phyloP scores from a whole-genome alignment of 2,113 vertebrate genomes.

The Polypterus senegalus region DNA sequence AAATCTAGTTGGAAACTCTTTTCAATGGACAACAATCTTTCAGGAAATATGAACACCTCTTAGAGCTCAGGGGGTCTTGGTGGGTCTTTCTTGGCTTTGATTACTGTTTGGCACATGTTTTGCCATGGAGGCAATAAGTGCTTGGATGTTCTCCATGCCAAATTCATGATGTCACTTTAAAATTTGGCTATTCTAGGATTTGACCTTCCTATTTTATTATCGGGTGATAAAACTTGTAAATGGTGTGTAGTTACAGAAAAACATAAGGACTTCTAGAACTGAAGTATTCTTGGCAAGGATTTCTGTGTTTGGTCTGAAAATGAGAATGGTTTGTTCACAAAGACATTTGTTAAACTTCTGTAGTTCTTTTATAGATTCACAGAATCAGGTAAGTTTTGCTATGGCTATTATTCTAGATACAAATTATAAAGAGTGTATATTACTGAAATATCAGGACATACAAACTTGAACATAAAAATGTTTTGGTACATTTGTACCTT shows the following conservation, averaged over 20 bases:
- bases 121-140: slow-evolving; percentile 50
- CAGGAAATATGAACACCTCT: neutral
- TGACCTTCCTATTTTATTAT: neutral
- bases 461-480: slow-evolving; percentile 20
- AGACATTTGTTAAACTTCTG: too few relatives aligned
- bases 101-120: slow-evolving; percentile 44
- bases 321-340: too few relatives aligned
- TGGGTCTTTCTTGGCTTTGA: slow-evolving; percentile 43
- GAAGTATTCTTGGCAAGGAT: too few relatives aligned
- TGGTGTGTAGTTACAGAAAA: too few relatives aligned
- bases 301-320: too few relatives aligned
- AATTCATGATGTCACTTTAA: slow-evolving; percentile 29
- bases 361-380: too few relatives aligned
- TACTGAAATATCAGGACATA: slow-evolving; percentile 21
- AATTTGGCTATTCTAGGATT: slow-evolving; percentile 19
- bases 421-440: slow-evolving; percentile 7
- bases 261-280: too few relatives aligned
- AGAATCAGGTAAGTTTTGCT: too few relatives aligned
- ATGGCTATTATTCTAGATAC: too few relatives aligned
- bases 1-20: neutral
- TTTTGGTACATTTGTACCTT: slow-evolving; percentile 38
- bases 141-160: slow-evolving; percentile 62
- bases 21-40: neutral
- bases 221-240: too few relatives aligned
- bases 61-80: slow-evolving; percentile 31